Conservation (phyloP, 1,140 invertebrate species). For the Drosophila rhopaloa region DNA sequence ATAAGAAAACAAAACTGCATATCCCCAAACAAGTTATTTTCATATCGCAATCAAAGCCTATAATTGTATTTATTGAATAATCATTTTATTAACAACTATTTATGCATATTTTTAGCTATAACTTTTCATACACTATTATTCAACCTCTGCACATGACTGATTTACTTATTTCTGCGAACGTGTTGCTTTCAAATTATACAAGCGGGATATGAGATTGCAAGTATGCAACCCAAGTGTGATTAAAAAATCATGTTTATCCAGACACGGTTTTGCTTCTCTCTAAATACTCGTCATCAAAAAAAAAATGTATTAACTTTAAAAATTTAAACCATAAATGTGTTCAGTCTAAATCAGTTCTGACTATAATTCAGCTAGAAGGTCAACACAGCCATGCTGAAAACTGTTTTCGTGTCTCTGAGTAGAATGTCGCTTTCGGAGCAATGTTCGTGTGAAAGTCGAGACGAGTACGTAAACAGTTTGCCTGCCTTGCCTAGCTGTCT, state of each 20-base stretch:
- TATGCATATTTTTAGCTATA: background rate
- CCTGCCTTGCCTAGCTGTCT: conserved; percentile 25
- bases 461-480: conserved; percentile 35
- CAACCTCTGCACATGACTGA: conserved; percentile 7
- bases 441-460: conserved; percentile 37
- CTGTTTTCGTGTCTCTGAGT: conserved; percentile 18
- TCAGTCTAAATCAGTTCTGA: background rate
- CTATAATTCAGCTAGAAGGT: background rate
- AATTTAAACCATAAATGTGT: background rate
- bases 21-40: background rate
- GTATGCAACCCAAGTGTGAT: background rate
- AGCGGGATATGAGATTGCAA: background rate
- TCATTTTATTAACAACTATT: background rate
- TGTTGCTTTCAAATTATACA: conserved; percentile 1
- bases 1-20: no score
- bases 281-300: no score
- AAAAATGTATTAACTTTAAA: no score
- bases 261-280: no score
- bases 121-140: conserved; percentile 1
- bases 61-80: background rate
- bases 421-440: conserved; percentile 25
- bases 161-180: background rate
- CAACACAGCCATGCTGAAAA: conserved; percentile 13
- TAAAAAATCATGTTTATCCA: background rate
- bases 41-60: background rate